Percentiles rank a stretch among this genome's conserved stretches.
phyloP scores from a whole-genome alignment of 2,113 vertebrate genomes.

The Diadophis punctatus region DNA sequence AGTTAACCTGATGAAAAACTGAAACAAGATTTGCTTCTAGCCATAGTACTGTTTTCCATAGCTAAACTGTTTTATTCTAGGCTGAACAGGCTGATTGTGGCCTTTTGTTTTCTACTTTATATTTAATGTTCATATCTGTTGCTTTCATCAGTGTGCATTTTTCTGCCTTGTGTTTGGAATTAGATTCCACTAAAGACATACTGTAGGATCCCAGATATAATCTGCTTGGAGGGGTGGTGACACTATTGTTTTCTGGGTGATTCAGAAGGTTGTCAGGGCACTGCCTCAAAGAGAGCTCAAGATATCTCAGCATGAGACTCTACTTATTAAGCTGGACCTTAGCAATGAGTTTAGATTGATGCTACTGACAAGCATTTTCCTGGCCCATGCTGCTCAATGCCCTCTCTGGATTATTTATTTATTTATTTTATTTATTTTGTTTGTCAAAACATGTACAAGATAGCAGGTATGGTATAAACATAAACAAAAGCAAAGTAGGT shows the following conservation, averaged over 20 bases:
- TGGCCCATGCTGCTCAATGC: background rate
- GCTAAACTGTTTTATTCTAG: background rate
- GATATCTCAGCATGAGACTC: background rate
- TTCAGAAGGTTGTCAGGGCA: background rate
- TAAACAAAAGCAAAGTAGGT: no score
- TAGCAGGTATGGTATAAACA: no score
- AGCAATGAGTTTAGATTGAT: background rate
- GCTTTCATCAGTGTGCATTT: background rate
- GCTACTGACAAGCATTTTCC: background rate
- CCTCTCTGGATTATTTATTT: background rate
- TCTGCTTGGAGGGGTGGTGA: background rate
- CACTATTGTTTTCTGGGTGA: background rate
- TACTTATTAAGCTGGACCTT: background rate
- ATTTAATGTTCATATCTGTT: background rate
- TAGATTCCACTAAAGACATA: accelerated
- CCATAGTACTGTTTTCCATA: background rate
- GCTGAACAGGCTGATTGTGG: background rate
- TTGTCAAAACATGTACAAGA: no score
- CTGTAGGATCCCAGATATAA: background rate
- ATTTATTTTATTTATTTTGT: no score
- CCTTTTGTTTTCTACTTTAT: background rate
- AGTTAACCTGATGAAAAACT: background rate
- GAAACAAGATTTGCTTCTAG: background rate
- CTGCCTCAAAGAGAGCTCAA: background rate
- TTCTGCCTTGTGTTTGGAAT: background rate